A percentile compares a stretch with the other conserved stretches of the same genome.
These are phyloP conservation scores for Tenodera sinensis DNA, from an alignment of 2,888 invertebrate genomes.

Conservation along the genomic window DNA sequence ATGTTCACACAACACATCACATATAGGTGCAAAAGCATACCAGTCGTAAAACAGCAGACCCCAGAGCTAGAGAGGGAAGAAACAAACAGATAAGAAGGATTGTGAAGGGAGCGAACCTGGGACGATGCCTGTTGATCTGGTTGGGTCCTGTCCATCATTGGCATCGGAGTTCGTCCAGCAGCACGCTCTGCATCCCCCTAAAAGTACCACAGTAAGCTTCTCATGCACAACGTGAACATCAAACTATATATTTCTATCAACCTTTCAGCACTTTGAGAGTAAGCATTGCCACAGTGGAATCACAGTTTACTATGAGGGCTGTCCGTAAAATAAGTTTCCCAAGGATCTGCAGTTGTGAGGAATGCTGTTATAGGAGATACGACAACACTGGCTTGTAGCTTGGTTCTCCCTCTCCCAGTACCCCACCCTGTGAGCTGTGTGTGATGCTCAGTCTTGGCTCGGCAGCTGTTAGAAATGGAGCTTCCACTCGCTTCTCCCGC, in stretches of 20 bases:
- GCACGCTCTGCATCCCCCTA: constrained; percentile 65
- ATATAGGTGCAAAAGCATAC: background rate
- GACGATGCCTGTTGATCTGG: constrained; percentile 70
- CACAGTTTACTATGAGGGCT: too few species aligned
- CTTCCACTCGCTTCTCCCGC: too few species aligned
- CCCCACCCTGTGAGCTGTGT: too few species aligned
- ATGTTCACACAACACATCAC: background rate
- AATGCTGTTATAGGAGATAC: too few species aligned
- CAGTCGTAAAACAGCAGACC: background rate
- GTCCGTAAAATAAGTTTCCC: too few species aligned
- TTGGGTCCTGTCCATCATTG: constrained; percentile 76
- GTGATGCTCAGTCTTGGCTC: too few species aligned
- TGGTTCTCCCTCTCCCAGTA: too few species aligned
- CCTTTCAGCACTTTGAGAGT: too few species aligned
- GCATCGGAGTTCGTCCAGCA: constrained; percentile 66
- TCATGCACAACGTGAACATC: background rate
- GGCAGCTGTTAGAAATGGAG: too few species aligned
- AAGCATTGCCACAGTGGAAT: too few species aligned
- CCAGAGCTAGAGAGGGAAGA: background rate
- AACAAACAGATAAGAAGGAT: background rate
- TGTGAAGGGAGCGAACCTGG: constrained; percentile 52
- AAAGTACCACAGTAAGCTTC: background rate
- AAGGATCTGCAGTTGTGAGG: too few species aligned
- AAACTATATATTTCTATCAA: background rate
- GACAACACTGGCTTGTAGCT: too few species aligned